Evolutionary conservation across 1,140 invertebrate genomes (phyloP), one percentile per base, ranked within the genome.

Genomic region (Leptestheria dahalacensis): DNA sequence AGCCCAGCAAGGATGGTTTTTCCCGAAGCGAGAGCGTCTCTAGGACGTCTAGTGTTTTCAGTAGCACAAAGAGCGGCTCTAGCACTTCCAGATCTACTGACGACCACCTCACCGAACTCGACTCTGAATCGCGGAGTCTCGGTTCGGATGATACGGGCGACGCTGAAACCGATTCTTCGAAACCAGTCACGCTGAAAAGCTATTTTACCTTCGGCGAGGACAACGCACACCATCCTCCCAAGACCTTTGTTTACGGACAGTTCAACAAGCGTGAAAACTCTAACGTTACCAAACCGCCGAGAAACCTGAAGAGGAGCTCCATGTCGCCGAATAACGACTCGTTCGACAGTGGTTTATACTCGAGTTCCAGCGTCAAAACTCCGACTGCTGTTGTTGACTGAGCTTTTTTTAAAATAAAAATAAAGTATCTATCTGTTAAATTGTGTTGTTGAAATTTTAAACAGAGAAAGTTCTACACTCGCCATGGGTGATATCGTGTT

Each of bases 321-420:
- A 52, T 25, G 50, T 24, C 28, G 18, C 50, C 24, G 3, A 52
- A 23, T n/a, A 51, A 60, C 46, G 58, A 60, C 6, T 60, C 58
- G 23, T 60, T 50, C 41, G 58, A 60, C 33, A 60, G 58, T 21
- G 58, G 58, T 20, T 41, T 60, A 12, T 51, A 60, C 23, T 60
- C 58, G 4, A 52, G 58, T 33, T 60, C 58, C 28, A 55, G 25
- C 53, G 33, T 41, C 15, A 41, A 41, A 41, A 41, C 33, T 41
- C n/a, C n/a, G n/a, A n/a, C n/a, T n/a, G 15, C 33, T 41, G 15
- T 41, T 41, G 33, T 15, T 41, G 33, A 41, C 33, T 41, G 33
- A 41, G 33, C 33, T 41, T 41, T 15, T 41, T 41, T 54, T 54
- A 25, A 26, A 26, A 25, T 54, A 26, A n/a, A n/a, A n/a, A n/a